Evolutionary conservation across 2,888 invertebrate genomes (phyloP).

Genomic region (Lamellibrachia satsuma): DNA sequence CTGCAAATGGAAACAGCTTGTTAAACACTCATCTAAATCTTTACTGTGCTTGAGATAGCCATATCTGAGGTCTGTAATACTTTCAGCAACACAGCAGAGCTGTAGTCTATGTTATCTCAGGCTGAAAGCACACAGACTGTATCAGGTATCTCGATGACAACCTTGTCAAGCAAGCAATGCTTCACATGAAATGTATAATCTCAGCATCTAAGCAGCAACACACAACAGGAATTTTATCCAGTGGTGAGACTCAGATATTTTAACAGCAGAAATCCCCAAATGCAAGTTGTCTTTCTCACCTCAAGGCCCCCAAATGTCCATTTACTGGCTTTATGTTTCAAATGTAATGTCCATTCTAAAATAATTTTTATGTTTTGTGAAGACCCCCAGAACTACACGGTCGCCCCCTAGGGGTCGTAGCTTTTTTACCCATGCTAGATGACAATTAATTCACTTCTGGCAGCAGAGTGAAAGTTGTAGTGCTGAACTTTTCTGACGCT

Average conservation of each 20-base stretch:
- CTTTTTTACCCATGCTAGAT: not conserved
- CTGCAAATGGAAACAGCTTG: not conserved
- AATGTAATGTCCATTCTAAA: no score
- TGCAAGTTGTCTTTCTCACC: no score
- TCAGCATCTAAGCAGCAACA: not conserved
- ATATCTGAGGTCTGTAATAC: conserved; percentile 3
- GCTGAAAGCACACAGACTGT: not conserved
- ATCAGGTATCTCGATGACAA: conserved; percentile 10
- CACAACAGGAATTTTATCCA: not conserved
- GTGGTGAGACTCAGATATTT: not conserved
- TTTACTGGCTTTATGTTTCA: no score
- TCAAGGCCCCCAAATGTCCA: no score
- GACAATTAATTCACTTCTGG: not conserved
- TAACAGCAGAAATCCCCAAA: no score
- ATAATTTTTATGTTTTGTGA: no score
- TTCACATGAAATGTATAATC: not conserved
- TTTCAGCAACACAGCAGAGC: not conserved
- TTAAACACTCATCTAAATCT: not conserved
- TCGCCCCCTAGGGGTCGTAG: no score
- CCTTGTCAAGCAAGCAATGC: not conserved
- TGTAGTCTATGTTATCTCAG: not conserved
- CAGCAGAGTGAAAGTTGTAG: not conserved
- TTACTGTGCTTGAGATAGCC: not conserved
- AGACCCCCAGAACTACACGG: no score
- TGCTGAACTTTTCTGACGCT: not conserved